These are phyloP conservation scores for Gallirallus australis DNA, from an alignment of 2,797 vertebrate species.

Conservation along the genomic window DNA sequence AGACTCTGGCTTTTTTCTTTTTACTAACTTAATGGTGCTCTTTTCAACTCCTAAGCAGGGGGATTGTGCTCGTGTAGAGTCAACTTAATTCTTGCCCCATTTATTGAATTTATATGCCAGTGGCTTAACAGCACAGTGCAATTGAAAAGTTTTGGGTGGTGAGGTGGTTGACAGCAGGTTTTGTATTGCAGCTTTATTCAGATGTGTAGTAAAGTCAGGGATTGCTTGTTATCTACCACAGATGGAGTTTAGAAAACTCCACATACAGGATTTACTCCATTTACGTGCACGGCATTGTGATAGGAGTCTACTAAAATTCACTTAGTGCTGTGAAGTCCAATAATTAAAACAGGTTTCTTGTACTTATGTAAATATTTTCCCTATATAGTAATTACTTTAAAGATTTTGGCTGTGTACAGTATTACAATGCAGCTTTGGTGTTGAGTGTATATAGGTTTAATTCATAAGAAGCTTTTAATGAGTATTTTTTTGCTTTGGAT, in stretches of 20 bases:
- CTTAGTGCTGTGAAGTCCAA: neutral
- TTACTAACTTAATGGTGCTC: conserved; percentile 11
- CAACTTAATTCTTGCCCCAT: neutral
- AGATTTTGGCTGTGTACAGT: neutral
- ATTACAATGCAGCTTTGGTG: neutral
- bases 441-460: neutral
- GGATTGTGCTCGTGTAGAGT: neutral
- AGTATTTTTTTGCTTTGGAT: neutral
- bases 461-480: neutral
- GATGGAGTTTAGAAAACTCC: neutral
- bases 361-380: neutral
- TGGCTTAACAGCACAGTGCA: conserved; percentile 59
- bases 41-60: conserved; percentile 20
- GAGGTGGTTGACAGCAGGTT: neutral
- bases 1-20: neutral
- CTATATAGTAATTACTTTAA: neutral
- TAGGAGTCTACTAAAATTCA: neutral
- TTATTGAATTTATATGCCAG: conserved; percentile 11
- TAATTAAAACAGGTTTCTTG: neutral
- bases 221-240: neutral
- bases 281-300: neutral
- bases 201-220: neutral
- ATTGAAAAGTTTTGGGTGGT: neutral
- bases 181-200: conserved; percentile 3
- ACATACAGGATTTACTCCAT: neutral